Evolutionary conservation across 2,797 vertebrate species (phyloP).

Genomic region (Crax fasciolata): DNA sequence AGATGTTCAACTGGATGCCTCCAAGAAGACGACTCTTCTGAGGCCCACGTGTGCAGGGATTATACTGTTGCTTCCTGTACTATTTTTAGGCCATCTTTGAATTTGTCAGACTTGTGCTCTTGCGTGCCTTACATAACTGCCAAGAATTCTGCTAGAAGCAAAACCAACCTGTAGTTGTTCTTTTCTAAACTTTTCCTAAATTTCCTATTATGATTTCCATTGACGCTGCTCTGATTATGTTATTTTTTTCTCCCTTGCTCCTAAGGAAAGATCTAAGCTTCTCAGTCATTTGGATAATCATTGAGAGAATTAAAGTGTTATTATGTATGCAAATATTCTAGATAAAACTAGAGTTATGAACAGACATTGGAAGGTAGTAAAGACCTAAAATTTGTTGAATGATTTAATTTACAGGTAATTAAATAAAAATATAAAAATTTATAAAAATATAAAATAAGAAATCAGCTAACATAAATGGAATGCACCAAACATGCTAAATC

Average conservation of each 20-base stretch:
- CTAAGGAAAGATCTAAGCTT: not conserved
- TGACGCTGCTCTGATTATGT: not conserved
- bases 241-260: not conserved
- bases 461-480: not conserved
- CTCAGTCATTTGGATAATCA: not conserved
- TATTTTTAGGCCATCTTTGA: not conserved
- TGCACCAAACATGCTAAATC: not conserved
- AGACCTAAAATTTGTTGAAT: not conserved
- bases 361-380: rapidly evolving
- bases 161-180: not conserved
- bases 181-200: not conserved
- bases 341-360: not conserved
- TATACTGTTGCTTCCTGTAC: not conserved
- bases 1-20: not conserved
- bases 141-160: not conserved
- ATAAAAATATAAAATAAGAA: not conserved
- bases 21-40: not conserved
- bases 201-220: not conserved
- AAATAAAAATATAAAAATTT: not conserved
- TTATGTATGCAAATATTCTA: not conserved
- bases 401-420: not conserved
- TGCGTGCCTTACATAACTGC: not conserved
- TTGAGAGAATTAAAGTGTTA: not conserved
- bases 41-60: not conserved
- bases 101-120: not conserved